Percentiles rank a stretch among this genome's conserved stretches.
phyloP scores from a whole-genome alignment of 2,113 vertebrate genomes.

The Campylomormyrus tamandua region DNA sequence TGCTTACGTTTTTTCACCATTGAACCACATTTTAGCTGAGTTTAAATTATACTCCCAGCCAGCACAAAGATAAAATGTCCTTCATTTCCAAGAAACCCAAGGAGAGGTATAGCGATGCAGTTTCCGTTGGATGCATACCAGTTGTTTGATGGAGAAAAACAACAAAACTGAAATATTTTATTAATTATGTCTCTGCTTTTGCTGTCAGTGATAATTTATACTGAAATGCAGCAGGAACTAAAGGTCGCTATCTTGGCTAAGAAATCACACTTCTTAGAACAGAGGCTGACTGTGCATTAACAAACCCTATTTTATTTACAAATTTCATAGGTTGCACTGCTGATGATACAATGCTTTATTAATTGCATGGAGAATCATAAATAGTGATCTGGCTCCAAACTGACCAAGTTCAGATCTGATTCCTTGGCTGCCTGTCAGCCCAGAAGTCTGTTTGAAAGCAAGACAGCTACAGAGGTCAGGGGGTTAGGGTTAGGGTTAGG shows the following conservation, averaged over 20 bases:
- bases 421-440: background rate
- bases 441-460: background rate
- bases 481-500: too few relatives aligned
- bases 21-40: background rate
- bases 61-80: background rate
- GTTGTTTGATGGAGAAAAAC: background rate
- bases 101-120: background rate
- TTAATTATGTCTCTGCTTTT: background rate
- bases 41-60: background rate
- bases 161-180: background rate
- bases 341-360: background rate
- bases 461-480: background rate
- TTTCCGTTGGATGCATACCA: background rate
- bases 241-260: background rate
- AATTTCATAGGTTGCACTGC: background rate
- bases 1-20: background rate
- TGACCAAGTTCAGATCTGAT: background rate
- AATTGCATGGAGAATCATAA: background rate
- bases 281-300: background rate
- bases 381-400: background rate
- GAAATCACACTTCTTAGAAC: background rate
- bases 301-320: background rate
- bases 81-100: background rate
- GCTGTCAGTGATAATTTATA: background rate
- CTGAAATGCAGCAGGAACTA: background rate